These are phyloP conservation scores for Hylaeus volcanicus DNA, from an alignment of 1,140 invertebrate species.

Conservation along the genomic window DNA sequence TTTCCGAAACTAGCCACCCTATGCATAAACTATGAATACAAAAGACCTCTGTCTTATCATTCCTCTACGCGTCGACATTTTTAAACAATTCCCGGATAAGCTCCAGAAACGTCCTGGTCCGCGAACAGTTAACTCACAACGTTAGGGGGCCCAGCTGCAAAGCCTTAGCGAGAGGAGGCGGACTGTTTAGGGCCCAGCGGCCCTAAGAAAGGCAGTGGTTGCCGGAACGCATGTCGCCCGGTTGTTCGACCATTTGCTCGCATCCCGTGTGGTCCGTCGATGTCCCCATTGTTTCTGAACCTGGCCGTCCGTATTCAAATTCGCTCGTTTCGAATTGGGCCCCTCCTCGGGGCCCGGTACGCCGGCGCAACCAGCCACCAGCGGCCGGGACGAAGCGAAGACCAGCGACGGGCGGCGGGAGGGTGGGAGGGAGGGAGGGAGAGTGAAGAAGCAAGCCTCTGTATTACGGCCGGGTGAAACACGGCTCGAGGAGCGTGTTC, in stretches of 20 bases:
- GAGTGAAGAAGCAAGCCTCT: slow-evolving; percentile 29
- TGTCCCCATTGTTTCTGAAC: slow-evolving; percentile 78
- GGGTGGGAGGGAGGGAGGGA: neutral
- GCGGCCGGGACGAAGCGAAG: neutral
- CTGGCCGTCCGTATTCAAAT: slow-evolving; percentile 65
- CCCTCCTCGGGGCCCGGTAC: slow-evolving; percentile 26
- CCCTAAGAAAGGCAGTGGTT: slow-evolving; percentile 55
- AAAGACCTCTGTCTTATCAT: too few relatives aligned
- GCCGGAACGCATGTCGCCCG: slow-evolving; percentile 79
- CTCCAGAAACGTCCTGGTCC: too few relatives aligned
- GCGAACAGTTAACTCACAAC: neutral
- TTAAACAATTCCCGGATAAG: too few relatives aligned
- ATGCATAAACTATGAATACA: too few relatives aligned
- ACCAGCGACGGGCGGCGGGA: slow-evolving; percentile 9
- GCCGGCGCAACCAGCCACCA: neutral
- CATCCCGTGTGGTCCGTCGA: slow-evolving; percentile 81
- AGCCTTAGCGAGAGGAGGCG: neutral
- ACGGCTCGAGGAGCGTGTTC: slow-evolving; percentile 36
- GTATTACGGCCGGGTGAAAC: slow-evolving; percentile 50
- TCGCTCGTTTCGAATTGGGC: slow-evolving; percentile 66
- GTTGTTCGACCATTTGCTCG: slow-evolving; percentile 81
- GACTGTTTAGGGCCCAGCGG: slow-evolving; percentile 30
- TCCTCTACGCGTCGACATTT: too few relatives aligned
- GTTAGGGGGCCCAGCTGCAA: neutral
- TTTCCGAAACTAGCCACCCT: too few relatives aligned